Conservation (phyloP, 1,140 invertebrate genomes). For the Drosophila lowei region DNA sequence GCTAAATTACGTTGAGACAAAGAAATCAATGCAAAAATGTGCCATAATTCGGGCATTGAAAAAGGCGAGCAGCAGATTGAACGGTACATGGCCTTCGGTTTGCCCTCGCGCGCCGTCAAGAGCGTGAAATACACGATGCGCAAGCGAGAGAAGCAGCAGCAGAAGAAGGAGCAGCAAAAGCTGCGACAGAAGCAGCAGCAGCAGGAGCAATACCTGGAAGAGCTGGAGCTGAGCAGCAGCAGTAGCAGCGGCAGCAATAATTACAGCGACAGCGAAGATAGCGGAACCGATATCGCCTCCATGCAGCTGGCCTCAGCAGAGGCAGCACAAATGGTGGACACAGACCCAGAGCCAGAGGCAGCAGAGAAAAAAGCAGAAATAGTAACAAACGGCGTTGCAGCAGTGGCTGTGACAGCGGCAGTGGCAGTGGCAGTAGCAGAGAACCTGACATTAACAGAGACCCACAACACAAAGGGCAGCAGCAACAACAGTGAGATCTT, state of each 20-base stretch:
- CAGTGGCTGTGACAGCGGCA: constrained; percentile 1
- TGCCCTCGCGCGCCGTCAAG: constrained; percentile 76
- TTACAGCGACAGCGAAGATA: constrained; percentile 39
- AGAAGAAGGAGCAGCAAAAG: constrained; percentile 43
- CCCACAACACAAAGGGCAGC: not conserved
- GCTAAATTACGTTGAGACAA: not conserved
- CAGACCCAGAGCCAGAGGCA: no score
- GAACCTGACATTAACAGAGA: constrained; percentile 1
- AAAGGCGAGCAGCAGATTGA: constrained; percentile 78
- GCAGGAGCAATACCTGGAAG: constrained; percentile 27
- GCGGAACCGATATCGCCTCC: constrained; percentile 26
- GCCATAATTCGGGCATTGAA: constrained; percentile 77
- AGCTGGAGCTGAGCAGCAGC: constrained; percentile 30
- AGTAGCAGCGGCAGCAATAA: constrained; percentile 13
- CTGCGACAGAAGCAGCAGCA: constrained; percentile 31
- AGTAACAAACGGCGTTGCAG: constrained; percentile 1
- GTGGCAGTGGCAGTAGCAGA: not conserved
- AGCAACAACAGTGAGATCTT: constrained; percentile 40
- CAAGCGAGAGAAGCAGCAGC: constrained; percentile 63
- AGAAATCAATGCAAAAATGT: constrained; percentile 79
- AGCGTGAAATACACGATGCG: constrained; percentile 73
- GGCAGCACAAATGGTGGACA: not conserved
- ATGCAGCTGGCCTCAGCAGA: constrained; percentile 4
- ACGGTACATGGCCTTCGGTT: constrained; percentile 68
- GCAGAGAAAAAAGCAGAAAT: not conserved